Base-by-base conservation (phyloP, 2,888 invertebrate genomes). In the Subacronicta megacephala region DNA sequence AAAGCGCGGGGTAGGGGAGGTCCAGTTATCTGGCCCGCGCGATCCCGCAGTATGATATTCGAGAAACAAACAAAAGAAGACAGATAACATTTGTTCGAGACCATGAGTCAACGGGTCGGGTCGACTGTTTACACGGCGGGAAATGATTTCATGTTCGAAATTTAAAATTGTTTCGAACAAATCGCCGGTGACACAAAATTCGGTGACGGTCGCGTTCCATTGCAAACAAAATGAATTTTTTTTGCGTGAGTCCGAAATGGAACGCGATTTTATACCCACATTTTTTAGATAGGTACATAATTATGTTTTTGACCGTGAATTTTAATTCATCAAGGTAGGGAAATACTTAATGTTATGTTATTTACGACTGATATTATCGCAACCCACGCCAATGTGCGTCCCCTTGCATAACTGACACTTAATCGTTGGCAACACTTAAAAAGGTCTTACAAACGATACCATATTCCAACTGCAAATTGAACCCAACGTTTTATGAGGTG, bases 1-100 rank as follows among this genome's bases (percentile, higher is more conserved):
- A 13, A 56, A 33, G 49, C 47, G 58, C 62, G 65, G 59, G 40
- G 60, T n/a, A 55, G 46, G 72, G 73, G 18, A 68, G 87, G 62
- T 80, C 88, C 64, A 37, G 31, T 29, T 50, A 44, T 38, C 72
- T 83, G 86, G 89, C 55, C 72, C 53, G 52, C 40, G 61, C 69
- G 76, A 80, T 81, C 86, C 84, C 59, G 49, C 57, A 59, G 85
- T 84, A 87, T 88, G 88, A 88, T 88, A 90, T 89, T 89, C 82
- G 84, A 90, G 89, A 88, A 91, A 92, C 90, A 93, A 93, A 93
- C 92, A 92, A 91, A 92, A 90, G 89, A 87, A 88, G 92, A 92
- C 85, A 88, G 90, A 90, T 90, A 92, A 90, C 93, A 90, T 91
- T 93, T 92, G 93, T 91, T 90, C 89, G 88, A 83, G 84, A 85